Evolutionary conservation across 2,888 invertebrate genomes (phyloP).

Genomic region (Troglohyphantes excavatus): DNA sequence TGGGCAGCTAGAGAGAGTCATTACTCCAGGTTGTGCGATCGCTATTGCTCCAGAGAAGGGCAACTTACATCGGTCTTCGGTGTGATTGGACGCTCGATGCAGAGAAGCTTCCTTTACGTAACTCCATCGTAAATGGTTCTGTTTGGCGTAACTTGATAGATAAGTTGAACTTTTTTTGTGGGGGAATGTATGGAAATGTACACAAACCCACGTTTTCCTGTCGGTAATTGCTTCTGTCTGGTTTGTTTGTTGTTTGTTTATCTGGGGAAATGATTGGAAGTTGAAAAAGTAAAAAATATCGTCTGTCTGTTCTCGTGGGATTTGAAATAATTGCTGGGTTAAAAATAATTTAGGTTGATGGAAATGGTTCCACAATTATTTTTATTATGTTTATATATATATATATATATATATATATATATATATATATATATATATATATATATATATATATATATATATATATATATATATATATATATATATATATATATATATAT

Average conservation of each 20-base stretch:
- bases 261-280: background rate
- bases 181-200: background rate
- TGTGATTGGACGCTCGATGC: slow-evolving; percentile 14
- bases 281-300: background rate
- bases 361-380: background rate
- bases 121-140: background rate
- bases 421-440: no score
- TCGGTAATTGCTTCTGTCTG: slow-evolving; percentile 1
- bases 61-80: slow-evolving; percentile 25
- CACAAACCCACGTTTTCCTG: slow-evolving; percentile 44
- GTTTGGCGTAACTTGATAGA: no score
- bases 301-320: slow-evolving; percentile 14
- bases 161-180: background rate
- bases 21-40: background rate
- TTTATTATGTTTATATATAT: no score
- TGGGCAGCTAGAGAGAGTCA: slow-evolving; percentile 8
- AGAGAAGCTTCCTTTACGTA: slow-evolving; percentile 38
- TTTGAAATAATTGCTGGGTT: slow-evolving; percentile 13
- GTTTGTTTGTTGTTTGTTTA: slow-evolving; percentile 9
- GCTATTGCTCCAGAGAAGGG: background rate
- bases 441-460: no score
- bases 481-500: no score
- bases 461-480: no score
- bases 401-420: no score
- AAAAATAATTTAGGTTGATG: background rate